These are phyloP conservation scores for Torymus tubicola DNA, from an alignment of 2,888 invertebrate genomes.

Conservation along the genomic window DNA sequence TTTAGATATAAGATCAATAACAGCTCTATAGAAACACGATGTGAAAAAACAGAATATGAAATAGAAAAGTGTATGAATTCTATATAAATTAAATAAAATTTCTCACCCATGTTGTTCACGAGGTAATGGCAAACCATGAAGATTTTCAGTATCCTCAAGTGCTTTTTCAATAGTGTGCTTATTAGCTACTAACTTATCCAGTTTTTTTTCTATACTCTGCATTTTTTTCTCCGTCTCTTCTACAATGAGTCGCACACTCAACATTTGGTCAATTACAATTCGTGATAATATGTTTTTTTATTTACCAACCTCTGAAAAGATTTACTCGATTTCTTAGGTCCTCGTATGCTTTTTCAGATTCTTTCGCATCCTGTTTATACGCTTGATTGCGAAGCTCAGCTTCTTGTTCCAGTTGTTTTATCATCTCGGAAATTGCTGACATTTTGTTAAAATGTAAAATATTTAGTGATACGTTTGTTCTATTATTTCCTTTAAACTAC, in stretches of 20 bases:
- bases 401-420: conserved; percentile 26
- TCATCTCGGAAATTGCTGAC: conserved; percentile 26
- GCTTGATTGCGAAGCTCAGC: conserved; percentile 1
- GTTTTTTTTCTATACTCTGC: conserved; percentile 62
- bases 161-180: conserved; percentile 65
- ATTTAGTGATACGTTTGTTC: too few species aligned
- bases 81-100: neutral
- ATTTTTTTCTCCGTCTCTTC: conserved; percentile 53
- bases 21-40: conserved; percentile 58
- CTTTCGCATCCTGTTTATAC: neutral
- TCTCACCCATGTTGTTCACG: conserved; percentile 64
- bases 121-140: conserved; percentile 66
- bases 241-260: conserved; percentile 37
- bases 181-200: conserved; percentile 62
- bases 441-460: conserved; percentile 20
- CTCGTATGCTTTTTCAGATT: conserved; percentile 25
- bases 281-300: neutral
- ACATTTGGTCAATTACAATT: neutral
- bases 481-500: too few species aligned
- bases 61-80: neutral
- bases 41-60: neutral
- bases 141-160: conserved; percentile 60
- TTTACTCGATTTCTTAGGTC: conserved; percentile 8
- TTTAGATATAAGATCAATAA: conserved; percentile 62
- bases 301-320: conserved; percentile 21